Evolutionary conservation across 1,140 invertebrate species (phyloP).

Genomic region (Anthonomus grandis): DNA sequence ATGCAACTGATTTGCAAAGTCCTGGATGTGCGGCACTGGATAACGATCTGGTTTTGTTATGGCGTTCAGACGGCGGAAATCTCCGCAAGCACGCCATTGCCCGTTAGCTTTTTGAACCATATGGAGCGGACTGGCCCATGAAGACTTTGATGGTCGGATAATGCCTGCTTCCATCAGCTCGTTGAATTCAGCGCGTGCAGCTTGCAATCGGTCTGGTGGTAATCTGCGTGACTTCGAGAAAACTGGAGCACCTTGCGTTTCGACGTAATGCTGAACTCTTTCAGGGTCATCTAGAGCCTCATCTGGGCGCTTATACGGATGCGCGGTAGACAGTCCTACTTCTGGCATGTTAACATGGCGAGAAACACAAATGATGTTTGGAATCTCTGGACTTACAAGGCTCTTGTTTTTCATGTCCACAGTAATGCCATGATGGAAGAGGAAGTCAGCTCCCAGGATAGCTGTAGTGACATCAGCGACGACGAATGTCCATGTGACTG

Average conservation of each 20-base stretch:
- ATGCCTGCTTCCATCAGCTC: slow-evolving; percentile 28
- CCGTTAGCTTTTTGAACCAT: slow-evolving; percentile 47
- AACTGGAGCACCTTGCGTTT: slow-evolving; percentile 26
- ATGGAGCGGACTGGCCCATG: slow-evolving; percentile 47
- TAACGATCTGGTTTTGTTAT: slow-evolving; percentile 39
- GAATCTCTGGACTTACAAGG: too few relatives aligned
- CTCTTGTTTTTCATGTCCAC: too few relatives aligned
- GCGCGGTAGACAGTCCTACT: too few relatives aligned
- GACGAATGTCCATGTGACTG: too few relatives aligned
- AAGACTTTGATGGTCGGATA: slow-evolving; percentile 37
- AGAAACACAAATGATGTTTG: too few relatives aligned
- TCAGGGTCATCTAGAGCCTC: too few relatives aligned
- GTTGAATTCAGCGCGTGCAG: slow-evolving; percentile 42
- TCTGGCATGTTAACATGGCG: too few relatives aligned
- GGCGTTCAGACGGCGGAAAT: slow-evolving; percentile 49
- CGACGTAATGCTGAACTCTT: slow-evolving; percentile 34
- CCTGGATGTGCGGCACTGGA: slow-evolving; percentile 39
- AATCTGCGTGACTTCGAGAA: slow-evolving; percentile 33
- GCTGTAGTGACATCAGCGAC: too few relatives aligned
- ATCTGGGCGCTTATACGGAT: too few relatives aligned
- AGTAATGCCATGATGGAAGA: too few relatives aligned
- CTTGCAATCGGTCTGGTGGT: slow-evolving; percentile 33
- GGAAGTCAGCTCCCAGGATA: too few relatives aligned
- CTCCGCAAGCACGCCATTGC: slow-evolving; percentile 46
- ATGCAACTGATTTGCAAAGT: slow-evolving; percentile 40